Conservation (phyloP, 2,797 vertebrate species). For the Saxicola maurus region DNA sequence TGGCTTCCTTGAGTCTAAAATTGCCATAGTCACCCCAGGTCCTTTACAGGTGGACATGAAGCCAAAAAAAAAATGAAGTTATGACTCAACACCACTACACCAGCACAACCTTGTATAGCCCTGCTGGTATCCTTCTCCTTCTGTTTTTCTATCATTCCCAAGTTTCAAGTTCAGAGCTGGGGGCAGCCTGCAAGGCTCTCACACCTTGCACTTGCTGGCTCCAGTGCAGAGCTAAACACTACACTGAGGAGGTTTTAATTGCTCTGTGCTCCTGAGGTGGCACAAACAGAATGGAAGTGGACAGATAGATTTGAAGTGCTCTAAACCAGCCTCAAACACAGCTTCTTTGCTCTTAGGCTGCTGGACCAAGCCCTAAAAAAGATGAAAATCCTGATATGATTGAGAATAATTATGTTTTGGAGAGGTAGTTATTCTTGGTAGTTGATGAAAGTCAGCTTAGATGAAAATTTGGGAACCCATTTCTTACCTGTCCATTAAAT, state of each 20-base stretch:
- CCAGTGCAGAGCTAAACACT: not conserved
- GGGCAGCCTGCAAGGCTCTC: not conserved
- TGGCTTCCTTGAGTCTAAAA: fast-evolving
- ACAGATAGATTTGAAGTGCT: not conserved
- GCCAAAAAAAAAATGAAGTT: not conserved
- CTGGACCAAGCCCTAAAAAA: not conserved
- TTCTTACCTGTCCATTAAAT: not conserved
- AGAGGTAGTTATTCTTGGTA: not conserved
- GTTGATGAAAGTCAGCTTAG: not conserved
- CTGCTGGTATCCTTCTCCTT: not conserved
- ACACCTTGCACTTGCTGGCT: not conserved
- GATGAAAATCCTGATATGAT: not conserved
- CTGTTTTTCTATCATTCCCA: not conserved
- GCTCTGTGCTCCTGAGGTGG: not conserved
- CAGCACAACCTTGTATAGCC: not conserved
- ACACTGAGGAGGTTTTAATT: not conserved
- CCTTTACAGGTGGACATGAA: not conserved
- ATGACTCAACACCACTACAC: fast-evolving
- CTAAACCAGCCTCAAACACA: not conserved
- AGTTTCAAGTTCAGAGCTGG: not conserved
- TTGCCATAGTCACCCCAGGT: too few species aligned
- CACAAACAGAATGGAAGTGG: not conserved
- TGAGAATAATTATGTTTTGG: not conserved
- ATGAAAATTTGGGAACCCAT: not conserved
- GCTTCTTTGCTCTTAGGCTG: not conserved